phyloP scores from a whole-genome alignment of 2,113 vertebrate genomes.

The Spermophilus dauricus region DNA sequence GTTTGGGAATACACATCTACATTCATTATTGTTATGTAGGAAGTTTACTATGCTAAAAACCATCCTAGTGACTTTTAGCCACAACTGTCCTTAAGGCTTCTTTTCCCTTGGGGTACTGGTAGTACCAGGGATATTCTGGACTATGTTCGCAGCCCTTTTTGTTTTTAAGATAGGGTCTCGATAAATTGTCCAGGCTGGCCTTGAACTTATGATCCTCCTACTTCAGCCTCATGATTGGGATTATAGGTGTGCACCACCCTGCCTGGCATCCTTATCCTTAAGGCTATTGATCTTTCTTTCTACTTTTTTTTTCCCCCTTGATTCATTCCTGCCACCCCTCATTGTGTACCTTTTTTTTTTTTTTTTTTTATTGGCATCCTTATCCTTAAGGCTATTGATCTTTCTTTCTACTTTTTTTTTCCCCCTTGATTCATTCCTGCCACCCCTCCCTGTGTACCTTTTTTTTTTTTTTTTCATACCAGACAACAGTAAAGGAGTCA shows the following conservation, averaged over 20 bases:
- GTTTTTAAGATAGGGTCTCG: no score
- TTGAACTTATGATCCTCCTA: no score
- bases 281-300: background rate
- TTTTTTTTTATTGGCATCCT: no score
- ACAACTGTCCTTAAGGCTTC: background rate
- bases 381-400: background rate
- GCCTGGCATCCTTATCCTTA: background rate
- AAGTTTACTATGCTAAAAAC: background rate
- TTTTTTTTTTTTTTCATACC: constrained; percentile 18
- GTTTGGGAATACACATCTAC: background rate
- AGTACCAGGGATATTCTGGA: no score
- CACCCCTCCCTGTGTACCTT: background rate
- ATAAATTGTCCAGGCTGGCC: no score
- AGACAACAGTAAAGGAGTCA: constrained; percentile 93
- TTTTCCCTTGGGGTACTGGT: no score
- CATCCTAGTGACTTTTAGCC: background rate
- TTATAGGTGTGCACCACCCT: no score
- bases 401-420: background rate
- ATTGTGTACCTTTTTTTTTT: background rate
- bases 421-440: background rate
- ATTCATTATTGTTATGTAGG: background rate
- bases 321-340: background rate
- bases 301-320: background rate
- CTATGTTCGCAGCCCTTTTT: no score
- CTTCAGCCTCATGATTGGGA: no score